Percentiles rank a stretch among this genome's conserved stretches.
phyloP scores from a whole-genome alignment of 2,113 vertebrate genomes.

The Cinclus cinclus region DNA sequence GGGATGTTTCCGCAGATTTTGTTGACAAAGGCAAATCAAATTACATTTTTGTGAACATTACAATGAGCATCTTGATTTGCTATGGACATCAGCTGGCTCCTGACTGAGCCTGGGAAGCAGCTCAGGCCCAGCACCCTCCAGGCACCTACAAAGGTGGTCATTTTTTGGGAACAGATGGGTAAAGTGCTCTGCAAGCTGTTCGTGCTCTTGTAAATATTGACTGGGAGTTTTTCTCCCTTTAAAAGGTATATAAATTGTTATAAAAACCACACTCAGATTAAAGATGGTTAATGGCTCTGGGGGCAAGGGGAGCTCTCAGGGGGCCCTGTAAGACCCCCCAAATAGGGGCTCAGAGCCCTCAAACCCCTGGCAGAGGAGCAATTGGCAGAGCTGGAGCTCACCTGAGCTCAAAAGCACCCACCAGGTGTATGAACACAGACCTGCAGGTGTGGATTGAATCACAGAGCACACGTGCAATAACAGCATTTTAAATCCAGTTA shows the following conservation, averaged over 20 bases:
- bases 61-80: conserved; percentile 17
- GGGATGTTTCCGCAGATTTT: conserved; percentile 51
- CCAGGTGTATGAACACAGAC: rapidly evolving
- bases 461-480: rapidly evolving
- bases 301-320: background rate
- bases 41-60: conserved; percentile 26
- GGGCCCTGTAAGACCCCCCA: background rate
- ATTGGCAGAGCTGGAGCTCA: background rate
- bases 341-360: rapidly evolving
- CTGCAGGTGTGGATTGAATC: rapidly evolving
- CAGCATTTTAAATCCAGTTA: background rate
- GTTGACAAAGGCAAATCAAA: conserved; percentile 73
- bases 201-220: background rate
- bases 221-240: background rate
- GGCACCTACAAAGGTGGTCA: conserved; percentile 6
- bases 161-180: conserved; percentile 12
- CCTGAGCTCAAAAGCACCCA: rapidly evolving
- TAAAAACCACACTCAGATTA: rapidly evolving
- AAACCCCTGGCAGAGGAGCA: background rate
- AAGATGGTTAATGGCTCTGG: background rate
- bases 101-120: conserved; percentile 14
- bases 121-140: background rate
- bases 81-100: conserved; percentile 33
- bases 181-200: background rate
- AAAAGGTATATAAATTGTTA: background rate